Evolutionary conservation across 2,888 invertebrate genomes (phyloP).

Genomic region (Hybos culiciformis): DNA sequence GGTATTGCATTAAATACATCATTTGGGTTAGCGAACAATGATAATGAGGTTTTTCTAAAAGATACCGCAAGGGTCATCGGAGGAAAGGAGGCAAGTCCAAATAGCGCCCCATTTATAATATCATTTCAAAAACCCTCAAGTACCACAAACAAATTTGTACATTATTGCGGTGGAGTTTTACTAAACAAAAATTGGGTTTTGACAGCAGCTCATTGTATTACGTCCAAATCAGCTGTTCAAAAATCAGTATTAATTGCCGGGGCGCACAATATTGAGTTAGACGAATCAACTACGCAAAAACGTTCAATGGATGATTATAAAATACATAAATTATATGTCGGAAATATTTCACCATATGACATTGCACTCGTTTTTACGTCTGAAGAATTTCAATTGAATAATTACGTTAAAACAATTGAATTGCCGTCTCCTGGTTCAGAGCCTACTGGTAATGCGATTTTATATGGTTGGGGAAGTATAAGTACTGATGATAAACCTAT

Average conservation of each 20-base stretch:
- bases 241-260: conserved; percentile 29
- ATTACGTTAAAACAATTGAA: conserved; percentile 25
- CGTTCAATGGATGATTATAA: conserved; percentile 29
- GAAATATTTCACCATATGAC: conserved; percentile 31
- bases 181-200: conserved; percentile 32
- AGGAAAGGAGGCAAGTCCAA: conserved; percentile 24
- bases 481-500: conserved; percentile 28
- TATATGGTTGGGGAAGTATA: conserved; percentile 33
- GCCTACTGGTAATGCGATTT: conserved; percentile 26
- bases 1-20: too few species aligned
- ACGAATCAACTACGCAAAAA: conserved; percentile 23
- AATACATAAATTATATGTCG: conserved; percentile 27
- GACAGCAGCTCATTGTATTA: conserved; percentile 31
- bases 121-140: conserved; percentile 25
- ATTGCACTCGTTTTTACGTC: conserved; percentile 30
- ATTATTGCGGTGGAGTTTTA: conserved; percentile 31
- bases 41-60: too few species aligned
- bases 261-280: conserved; percentile 25
- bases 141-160: conserved; percentile 20
- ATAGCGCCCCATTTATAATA: conserved; percentile 30
- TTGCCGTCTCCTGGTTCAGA: conserved; percentile 24
- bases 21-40: too few species aligned
- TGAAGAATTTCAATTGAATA: conserved; percentile 23
- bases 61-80: neutral
- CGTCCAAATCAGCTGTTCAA: conserved; percentile 22